Evolutionary conservation across 2,888 invertebrate genomes (phyloP).

Genomic region (Apamea anceps): DNA sequence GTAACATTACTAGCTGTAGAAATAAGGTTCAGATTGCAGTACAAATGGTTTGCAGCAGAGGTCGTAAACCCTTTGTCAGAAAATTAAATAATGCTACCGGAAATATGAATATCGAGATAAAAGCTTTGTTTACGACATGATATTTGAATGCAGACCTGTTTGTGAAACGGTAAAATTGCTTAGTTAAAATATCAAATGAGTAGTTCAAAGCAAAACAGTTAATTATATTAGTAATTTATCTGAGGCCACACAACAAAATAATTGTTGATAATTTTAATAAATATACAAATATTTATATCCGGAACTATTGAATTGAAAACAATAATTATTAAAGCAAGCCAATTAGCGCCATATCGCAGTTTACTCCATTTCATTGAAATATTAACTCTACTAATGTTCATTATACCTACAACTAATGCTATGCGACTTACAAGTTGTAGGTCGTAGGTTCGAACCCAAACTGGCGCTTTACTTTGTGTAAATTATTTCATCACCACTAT

Average conservation of each 20-base stretch:
- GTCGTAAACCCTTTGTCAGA: background rate
- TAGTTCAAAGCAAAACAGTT: slow-evolving; percentile 1
- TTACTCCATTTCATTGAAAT: background rate
- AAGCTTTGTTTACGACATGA: background rate
- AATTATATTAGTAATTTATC: background rate
- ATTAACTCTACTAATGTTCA: background rate
- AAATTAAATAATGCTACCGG: background rate
- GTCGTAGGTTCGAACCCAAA: too few relatives aligned
- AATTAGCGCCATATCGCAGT: background rate
- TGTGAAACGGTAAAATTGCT: background rate
- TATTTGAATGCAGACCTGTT: background rate
- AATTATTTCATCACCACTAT: too few relatives aligned
- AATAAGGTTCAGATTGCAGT: slow-evolving; percentile 9
- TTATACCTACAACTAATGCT: too few relatives aligned
- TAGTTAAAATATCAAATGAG: background rate
- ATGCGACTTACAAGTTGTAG: too few relatives aligned
- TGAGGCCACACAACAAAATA: background rate
- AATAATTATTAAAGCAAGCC: background rate
- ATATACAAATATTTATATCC: background rate
- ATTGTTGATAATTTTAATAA: background rate
- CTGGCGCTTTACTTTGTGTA: too few relatives aligned
- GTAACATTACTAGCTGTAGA: too few relatives aligned
- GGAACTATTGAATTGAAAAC: too few relatives aligned
- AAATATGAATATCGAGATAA: background rate
- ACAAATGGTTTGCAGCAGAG: background rate